Percentiles rank a stretch among this genome's conserved stretches.
Evolutionary conservation across 2,113 vertebrate genomes (phyloP).

Genomic region (Hippocampus guttulatus): DNA sequence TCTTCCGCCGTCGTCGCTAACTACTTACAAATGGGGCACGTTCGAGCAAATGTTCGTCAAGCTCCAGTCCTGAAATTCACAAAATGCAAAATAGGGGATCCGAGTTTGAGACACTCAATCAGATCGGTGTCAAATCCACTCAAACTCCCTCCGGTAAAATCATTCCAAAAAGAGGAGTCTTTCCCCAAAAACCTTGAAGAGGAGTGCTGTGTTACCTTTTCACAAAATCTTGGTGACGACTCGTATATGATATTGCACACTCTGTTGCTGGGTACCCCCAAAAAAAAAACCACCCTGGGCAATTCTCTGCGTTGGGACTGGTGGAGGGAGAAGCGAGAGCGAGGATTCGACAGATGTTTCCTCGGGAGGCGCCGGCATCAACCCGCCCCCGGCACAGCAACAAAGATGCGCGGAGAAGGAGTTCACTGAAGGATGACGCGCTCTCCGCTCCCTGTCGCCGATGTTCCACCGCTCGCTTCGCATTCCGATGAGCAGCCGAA

Average conservation of each 20-base stretch:
- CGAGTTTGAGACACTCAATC: too few species aligned
- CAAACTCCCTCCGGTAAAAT: too few species aligned
- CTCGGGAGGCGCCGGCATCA: slow-evolving; percentile 52
- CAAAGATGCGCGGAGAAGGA: slow-evolving; percentile 42
- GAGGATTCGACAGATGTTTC: slow-evolving; percentile 61
- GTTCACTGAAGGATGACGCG: slow-evolving; percentile 48
- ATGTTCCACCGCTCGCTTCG: background rate
- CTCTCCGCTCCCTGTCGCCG: slow-evolving; percentile 10
- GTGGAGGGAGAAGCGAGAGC: slow-evolving; percentile 29
- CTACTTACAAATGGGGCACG: too few species aligned
- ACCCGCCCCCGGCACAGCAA: slow-evolving; percentile 48
- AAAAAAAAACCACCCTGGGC: background rate
- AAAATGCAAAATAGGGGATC: too few species aligned
- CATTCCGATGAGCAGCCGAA: background rate
- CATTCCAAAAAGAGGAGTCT: too few species aligned
- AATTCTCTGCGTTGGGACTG: slow-evolving; percentile 23
- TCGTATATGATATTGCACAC: background rate
- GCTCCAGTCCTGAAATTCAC: too few species aligned
- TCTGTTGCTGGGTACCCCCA: background rate
- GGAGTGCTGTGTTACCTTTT: background rate
- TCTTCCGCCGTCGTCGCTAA: too few species aligned
- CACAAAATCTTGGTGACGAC: background rate
- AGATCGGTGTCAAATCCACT: too few species aligned
- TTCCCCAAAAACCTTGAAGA: background rate
- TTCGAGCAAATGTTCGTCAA: too few species aligned